Base-by-base conservation (phyloP, 2,888 invertebrate genomes). In the Hydrotaea cyrtoneurina region DNA sequence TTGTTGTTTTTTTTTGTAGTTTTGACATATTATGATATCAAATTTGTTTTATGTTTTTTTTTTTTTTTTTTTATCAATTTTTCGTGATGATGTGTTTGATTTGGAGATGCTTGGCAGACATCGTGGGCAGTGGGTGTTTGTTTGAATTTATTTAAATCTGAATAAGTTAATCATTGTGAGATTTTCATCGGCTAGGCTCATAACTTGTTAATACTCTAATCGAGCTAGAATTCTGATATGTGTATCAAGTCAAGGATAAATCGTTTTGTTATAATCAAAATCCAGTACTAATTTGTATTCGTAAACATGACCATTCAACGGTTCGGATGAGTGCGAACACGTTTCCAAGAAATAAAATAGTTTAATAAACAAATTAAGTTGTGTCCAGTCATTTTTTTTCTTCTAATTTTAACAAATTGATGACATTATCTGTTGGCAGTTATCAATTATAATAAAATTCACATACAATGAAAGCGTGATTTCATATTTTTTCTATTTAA, bases 11-110 rank as follows among this genome's bases (percentile, higher is more conserved):
- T 15, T 43, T 23, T 21, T 39, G n/a, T 31, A 7, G 31, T 15
- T 21, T 46, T 43, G 23, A 69, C 46, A 46, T 46, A 46, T 69
- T 31, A 31, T 31, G 46, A 21, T 46, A 69, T 69, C 69, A 69
- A 46, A 69, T 69, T 39, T 66, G 31, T 66, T 39, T 36, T 13
- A 5, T 43, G 43, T 66, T n/a, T n/a, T n/a, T n/a, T n/a, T n/a
- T 46, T 10, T 46, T 69, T 46, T 69, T 43, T 7, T 69, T 11
- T 39, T 5, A 31, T 31, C 62, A 26, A 31, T 62, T 13, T n/a
- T 31, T 4, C n/a, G 31, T 8, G n/a, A 62, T 26, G 31, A 15
- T 62, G 31, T 62, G 26, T 62, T 13, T n/a, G n/a, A n/a, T n/a
- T n/a, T n/a, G n/a, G n/a, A n/a, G n/a, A n/a, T n/a, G n/a, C n/a